Evolutionary conservation across 2,888 invertebrate genomes (phyloP), one percentile per base, ranked within the genome.

Genomic region (Allacma fusca): DNA sequence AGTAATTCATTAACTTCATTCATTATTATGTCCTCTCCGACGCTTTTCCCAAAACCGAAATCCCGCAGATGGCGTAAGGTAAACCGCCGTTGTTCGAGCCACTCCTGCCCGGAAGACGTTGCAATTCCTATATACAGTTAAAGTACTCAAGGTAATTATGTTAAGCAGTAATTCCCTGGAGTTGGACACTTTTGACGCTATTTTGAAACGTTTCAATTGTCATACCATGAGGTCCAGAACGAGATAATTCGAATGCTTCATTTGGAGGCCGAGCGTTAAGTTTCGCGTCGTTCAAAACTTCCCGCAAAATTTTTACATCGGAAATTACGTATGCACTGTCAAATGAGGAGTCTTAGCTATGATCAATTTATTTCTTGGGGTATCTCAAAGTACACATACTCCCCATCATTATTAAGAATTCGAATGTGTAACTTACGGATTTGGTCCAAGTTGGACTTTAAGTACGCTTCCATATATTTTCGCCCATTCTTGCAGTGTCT

Each of bases 11-110:
- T 69, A 12, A 69, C 44, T 13, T 69, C 69, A 0, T 21, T 26
- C 44, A 7, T 29, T 23, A 69, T 69, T 23, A 24, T 19, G 12
- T 13, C 24, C 26, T 69, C 69, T 23, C 40, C 24, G 1, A 34
- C 19, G 12, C 43, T 69, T 43, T 43, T 40, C n/a, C 69, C 69
- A 69, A 69, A 69, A 12, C 69, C 69, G 23, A 29, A 23, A 23
- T 69, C 69, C 26, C 69, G 29, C 19, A 67, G 28, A 7, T 13
- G 13, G 28, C 67, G 28, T 1, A 67, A 1, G 0, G 67, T 67
- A 19, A 67, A 67, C 13, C 67, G 67, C 16, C 67, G 29, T 34
- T 67, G 29, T 19, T 29, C 50, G n/a, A 50, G 1, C 50, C 50
- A 50, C 19, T 50, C 50, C 19, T 50, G 9, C 2, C 50, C 50